Evolutionary conservation across 2,113 vertebrate genomes (phyloP).

Genomic region (Prunella fulvescens): DNA sequence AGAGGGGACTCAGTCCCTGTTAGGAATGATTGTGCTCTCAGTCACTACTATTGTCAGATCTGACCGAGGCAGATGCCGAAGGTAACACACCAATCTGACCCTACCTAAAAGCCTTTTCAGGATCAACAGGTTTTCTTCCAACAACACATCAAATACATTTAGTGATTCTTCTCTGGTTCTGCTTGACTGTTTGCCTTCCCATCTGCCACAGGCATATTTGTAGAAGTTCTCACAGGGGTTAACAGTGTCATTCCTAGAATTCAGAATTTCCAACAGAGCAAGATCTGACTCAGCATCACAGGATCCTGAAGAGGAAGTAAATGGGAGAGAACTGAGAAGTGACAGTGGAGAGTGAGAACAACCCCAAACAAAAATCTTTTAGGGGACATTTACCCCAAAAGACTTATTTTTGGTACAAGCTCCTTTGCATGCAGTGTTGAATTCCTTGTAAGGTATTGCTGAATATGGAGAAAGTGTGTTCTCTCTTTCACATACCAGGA

Average conservation of each 20-base stretch:
- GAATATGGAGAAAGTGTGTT: background rate
- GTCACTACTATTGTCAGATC: background rate
- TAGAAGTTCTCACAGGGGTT: conserved; percentile 75
- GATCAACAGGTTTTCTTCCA: conserved; percentile 66
- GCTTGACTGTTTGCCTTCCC: conserved; percentile 4
- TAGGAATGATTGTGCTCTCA: background rate
- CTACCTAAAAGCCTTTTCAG: conserved; percentile 72
- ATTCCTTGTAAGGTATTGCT: background rate
- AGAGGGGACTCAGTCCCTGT: background rate
- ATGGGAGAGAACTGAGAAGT: background rate
- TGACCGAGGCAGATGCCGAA: background rate
- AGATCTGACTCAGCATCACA: conserved; percentile 39
- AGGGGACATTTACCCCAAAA: background rate
- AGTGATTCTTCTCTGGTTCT: background rate
- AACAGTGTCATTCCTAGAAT: conserved; percentile 57
- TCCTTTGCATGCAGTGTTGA: background rate
- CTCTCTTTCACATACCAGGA: background rate
- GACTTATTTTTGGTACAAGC: conserved; percentile 46
- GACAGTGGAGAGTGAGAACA: background rate
- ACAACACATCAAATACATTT: conserved; percentile 50
- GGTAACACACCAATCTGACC: background rate
- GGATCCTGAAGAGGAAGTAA: conserved; percentile 26
- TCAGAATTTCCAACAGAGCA: conserved; percentile 39
- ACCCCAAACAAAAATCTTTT: background rate
- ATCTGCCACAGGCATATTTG: conserved; percentile 65